Evolutionary conservation across 2,888 invertebrate species (phyloP).

Genomic region (Anticlea derivata): DNA sequence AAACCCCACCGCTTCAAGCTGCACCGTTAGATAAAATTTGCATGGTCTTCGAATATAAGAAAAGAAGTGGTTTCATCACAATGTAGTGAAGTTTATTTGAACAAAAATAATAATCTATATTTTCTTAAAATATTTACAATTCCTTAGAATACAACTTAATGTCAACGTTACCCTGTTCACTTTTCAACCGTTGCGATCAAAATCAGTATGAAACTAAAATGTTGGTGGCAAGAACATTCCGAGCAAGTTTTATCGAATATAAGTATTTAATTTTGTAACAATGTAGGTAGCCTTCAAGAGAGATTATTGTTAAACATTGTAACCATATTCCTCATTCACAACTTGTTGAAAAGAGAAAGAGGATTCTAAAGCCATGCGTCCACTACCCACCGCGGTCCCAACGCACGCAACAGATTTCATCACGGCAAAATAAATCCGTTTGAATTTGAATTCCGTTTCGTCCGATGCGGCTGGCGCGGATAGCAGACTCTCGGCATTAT

Average conservation of each 20-base stretch:
- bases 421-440: neutral
- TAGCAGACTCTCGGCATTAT: conserved; percentile 1
- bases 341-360: conserved; percentile 80
- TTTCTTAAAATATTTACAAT: conserved; percentile 80
- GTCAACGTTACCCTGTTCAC: conserved; percentile 79
- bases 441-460: neutral
- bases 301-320: conserved; percentile 7
- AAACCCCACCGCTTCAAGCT: no score
- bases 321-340: conserved; percentile 53
- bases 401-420: neutral
- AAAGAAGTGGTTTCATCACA: conserved; percentile 64
- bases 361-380: conserved; percentile 25
- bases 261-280: neutral
- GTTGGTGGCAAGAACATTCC: conserved; percentile 37
- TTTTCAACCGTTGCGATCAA: conserved; percentile 79
- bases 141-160: conserved; percentile 73
- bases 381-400: neutral
- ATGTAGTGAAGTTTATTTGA: conserved; percentile 78
- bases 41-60: no score
- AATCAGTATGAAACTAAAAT: conserved; percentile 50
- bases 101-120: conserved; percentile 81
- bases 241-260: conserved; percentile 30
- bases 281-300: conserved; percentile 16
- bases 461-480: neutral
- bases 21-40: no score